A percentile compares a stretch with the other conserved stretches of the same genome.
Evolutionary conservation across 2,888 invertebrate species (phyloP).

Genomic region (Cantharis lateralis): DNA sequence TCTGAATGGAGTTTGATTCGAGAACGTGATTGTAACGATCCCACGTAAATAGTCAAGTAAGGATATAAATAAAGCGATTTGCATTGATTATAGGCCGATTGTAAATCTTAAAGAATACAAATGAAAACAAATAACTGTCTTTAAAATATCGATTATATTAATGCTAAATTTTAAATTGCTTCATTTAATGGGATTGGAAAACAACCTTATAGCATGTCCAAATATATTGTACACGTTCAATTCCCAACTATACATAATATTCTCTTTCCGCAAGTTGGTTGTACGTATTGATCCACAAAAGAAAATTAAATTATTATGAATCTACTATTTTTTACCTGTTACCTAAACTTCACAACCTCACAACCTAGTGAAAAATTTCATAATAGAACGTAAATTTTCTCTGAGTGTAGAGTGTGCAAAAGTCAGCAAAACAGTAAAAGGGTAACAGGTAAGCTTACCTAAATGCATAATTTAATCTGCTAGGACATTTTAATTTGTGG

Average conservation of each 20-base stretch:
- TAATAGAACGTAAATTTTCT: not conserved
- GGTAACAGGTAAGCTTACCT: not conserved
- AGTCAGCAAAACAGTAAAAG: too few relatives aligned
- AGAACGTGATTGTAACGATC: slow-evolving; percentile 31
- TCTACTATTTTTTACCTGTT: too few relatives aligned
- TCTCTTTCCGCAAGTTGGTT: too few relatives aligned
- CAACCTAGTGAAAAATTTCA: too few relatives aligned
- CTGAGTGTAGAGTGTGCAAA: not conserved
- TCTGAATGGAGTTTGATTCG: slow-evolving; percentile 20
- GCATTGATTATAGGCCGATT: slow-evolving; percentile 25
- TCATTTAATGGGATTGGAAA: not conserved
- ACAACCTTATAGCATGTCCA: not conserved
- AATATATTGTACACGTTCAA: not conserved
- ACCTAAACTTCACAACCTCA: too few relatives aligned
- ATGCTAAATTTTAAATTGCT: not conserved
- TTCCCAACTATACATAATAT: too few relatives aligned
- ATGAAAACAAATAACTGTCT: not conserved
- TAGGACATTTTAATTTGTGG: not conserved
- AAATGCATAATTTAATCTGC: not conserved
- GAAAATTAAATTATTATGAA: too few relatives aligned
- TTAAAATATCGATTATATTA: not conserved
- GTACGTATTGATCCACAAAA: too few relatives aligned
- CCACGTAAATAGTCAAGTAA: slow-evolving; percentile 30
- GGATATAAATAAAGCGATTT: slow-evolving; percentile 31
- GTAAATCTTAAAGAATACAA: slow-evolving; percentile 10